These are phyloP conservation scores for Stegostoma tigrinum DNA, from an alignment of 2,113 vertebrate genomes.

Conservation along the genomic window DNA sequence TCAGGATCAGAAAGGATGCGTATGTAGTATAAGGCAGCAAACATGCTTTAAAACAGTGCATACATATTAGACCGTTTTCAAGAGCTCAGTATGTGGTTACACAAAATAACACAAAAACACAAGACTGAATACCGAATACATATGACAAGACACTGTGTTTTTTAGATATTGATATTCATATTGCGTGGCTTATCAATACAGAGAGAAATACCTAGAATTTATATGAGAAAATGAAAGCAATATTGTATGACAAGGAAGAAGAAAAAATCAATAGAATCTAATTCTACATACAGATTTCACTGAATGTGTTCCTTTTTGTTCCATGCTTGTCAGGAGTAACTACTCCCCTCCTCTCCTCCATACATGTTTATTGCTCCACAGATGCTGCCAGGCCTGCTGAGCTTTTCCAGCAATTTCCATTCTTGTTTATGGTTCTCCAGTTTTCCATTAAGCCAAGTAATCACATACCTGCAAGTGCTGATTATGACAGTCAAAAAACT, in stretches of 20 bases:
- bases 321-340: not conserved
- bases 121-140: not conserved
- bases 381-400: too few species aligned
- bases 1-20: too few species aligned
- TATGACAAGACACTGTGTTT: not conserved
- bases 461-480: not conserved
- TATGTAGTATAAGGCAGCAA: too few species aligned
- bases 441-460: not conserved
- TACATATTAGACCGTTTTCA: not conserved
- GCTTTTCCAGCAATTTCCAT: too few species aligned
- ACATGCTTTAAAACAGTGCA: too few species aligned
- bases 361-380: not conserved
- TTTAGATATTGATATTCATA: not conserved
- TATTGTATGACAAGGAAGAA: not conserved
- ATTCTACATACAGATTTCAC: not conserved
- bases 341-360: not conserved
- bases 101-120: not conserved
- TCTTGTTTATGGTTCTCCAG: not conserved
- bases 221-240: not conserved
- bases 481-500: not conserved
- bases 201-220: not conserved
- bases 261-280: not conserved
- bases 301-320: not conserved
- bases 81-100: not conserved
- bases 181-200: not conserved